Conservation (phyloP, 2,888 invertebrate species). For the Leptogaster cylindrica region DNA sequence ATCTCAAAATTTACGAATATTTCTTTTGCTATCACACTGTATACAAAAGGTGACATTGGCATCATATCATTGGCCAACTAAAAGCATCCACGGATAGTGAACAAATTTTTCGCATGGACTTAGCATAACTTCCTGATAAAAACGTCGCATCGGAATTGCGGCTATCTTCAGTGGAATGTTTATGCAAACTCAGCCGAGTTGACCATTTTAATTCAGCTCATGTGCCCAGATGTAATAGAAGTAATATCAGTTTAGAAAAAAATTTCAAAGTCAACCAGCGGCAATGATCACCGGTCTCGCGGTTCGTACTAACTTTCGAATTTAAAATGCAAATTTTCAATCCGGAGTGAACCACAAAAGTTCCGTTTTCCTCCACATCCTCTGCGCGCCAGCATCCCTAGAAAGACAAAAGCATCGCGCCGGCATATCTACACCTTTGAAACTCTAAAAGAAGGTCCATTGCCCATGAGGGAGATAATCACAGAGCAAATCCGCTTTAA, state of each 20-base stretch:
- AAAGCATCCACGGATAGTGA: no score
- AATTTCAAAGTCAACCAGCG: not conserved
- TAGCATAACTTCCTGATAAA: no score
- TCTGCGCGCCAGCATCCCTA: not conserved
- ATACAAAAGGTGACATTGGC: no score
- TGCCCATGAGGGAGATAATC: not conserved
- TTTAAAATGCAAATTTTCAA: slow-evolving; percentile 11
- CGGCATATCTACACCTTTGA: not conserved
- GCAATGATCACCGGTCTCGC: not conserved
- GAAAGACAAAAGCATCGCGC: not conserved
- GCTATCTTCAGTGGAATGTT: no score
- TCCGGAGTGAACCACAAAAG: slow-evolving; percentile 1
- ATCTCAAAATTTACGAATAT: no score
- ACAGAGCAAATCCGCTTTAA: slow-evolving; percentile 9
- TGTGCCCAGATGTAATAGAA: no score
- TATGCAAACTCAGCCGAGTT: no score
- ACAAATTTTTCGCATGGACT: no score
- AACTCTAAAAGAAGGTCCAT: not conserved
- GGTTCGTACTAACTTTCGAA: not conserved
- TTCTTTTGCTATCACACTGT: no score
- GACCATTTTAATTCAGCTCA: no score
- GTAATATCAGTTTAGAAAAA: not conserved
- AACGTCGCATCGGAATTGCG: no score
- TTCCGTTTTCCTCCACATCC: not conserved
- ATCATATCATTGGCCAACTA: no score